These are phyloP conservation scores for Sigmodon hispidus DNA, from an alignment of 2,113 vertebrate species.

Conservation along the genomic window DNA sequence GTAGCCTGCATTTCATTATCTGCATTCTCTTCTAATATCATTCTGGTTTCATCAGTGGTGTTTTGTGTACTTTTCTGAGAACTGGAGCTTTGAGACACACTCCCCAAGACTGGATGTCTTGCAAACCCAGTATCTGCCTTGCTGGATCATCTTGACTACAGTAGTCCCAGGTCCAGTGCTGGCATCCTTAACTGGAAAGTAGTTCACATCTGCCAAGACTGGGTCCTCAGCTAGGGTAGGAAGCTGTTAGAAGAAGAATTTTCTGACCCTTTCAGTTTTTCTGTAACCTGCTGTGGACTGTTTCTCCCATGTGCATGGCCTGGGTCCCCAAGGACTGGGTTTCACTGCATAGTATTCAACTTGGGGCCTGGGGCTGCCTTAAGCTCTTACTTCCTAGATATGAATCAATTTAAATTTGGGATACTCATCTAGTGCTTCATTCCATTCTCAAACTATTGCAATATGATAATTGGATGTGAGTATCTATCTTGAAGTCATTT, in stretches of 20 bases:
- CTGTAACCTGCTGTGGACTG: background rate
- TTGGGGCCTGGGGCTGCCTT: accelerated
- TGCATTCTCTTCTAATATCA: background rate
- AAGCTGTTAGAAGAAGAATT: no score
- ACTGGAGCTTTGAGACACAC: background rate
- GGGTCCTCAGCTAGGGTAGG: no score
- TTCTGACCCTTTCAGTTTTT: background rate
- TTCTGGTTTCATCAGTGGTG: background rate
- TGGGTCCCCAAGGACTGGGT: no score
- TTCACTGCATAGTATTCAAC: accelerated
- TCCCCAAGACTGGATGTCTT: background rate
- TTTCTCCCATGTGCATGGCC: background rate
- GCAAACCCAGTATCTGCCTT: no score
- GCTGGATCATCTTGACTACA: no score
- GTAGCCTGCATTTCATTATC: background rate
- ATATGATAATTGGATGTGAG: no score
- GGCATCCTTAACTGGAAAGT: background rate
- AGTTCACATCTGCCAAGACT: no score
- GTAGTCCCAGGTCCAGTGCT: background rate
- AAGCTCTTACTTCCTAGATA: no score
- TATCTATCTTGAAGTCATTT: no score
- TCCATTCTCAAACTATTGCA: background rate
- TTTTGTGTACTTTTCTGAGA: background rate
- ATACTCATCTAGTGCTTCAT: no score
- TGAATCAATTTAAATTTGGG: background rate